Base-by-base conservation (phyloP, 2,797 vertebrate genomes). In the Sternotherus odoratus region DNA sequence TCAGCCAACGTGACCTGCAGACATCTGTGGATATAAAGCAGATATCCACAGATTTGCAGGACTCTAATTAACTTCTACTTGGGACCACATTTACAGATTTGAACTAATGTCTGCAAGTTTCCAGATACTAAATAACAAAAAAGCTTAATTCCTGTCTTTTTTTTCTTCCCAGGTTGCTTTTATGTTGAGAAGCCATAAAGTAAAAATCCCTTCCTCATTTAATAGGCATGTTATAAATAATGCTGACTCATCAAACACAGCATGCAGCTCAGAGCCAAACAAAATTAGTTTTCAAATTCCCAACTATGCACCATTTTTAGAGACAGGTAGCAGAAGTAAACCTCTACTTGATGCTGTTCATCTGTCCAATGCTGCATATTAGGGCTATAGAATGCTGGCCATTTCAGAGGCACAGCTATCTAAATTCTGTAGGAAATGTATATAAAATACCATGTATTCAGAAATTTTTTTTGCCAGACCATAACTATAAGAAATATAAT, bases 271-370 rank as follows among this genome's bases (percentile, higher is more conserved):
- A 57, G 43, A 88, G 63, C 39, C 69, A 88, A 88, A 57, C 0
- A 82, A 95, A 93, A 94, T 92, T 90, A 89, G 53, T 95, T 96
- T 95, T 90, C 33, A 82, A 82, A 93, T 88, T 93, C 53, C 3
- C 53, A 95, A 43, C 50, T 53, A 46, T 60, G 46, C 82, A 46
- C 24, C 30, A 93, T 91, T 95, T 84, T 94, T 75, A 91, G 36
- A 94, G 39, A 79, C 12, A 83, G 51, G 80, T 57, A 94, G 33
- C 75, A 90, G 53, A 91, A 93, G 6, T 77, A 30, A 49, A 86
- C 48, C 63, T 87, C 51, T 91, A 53, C 16, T 23, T 46, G 36
- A 33, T 82, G 8, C 75, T 90, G 19, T 95, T 21, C 89, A 90
- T 94, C 91, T 95, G 24, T 21, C 30, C 19, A 84, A 16, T 84